A percentile compares a stretch with the other conserved stretches of the same genome.
phyloP scores from a whole-genome alignment of 2,113 vertebrate genomes.

The Oenanthe oenanthe region DNA sequence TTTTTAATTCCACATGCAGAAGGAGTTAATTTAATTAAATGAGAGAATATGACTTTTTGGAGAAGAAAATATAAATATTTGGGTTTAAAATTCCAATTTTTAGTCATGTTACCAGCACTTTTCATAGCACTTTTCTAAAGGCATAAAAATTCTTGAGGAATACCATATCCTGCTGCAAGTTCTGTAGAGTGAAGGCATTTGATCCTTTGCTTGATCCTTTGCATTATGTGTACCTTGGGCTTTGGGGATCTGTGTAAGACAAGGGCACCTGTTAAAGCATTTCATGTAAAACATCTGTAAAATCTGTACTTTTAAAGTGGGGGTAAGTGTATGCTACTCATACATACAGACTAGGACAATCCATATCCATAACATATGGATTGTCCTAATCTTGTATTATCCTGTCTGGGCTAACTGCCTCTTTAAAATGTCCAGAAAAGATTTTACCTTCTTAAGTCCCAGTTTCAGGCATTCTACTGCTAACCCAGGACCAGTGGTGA shows the following conservation, averaged over 20 bases:
- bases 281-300: neutral
- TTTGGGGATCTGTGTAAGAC: neutral
- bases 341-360: too few relatives aligned
- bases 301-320: neutral
- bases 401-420: neutral
- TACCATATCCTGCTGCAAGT: neutral
- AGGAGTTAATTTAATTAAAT: neutral
- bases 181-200: neutral
- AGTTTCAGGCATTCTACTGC: neutral
- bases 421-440: neutral
- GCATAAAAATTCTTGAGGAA: neutral
- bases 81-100: neutral
- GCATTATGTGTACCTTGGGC: neutral
- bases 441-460: neutral
- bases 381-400: neutral
- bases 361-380: neutral
- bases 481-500: neutral
- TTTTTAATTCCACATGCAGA: neutral
- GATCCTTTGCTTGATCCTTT: neutral
- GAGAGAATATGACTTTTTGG: neutral
- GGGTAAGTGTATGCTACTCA: neutral
- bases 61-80: neutral
- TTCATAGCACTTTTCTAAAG: neutral
- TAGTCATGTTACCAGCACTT: neutral
- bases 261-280: neutral